Percentiles rank a stretch among this genome's conserved stretches.
Conservation (phyloP, 2,113 vertebrate genomes). For the Bungarus multicinctus region DNA sequence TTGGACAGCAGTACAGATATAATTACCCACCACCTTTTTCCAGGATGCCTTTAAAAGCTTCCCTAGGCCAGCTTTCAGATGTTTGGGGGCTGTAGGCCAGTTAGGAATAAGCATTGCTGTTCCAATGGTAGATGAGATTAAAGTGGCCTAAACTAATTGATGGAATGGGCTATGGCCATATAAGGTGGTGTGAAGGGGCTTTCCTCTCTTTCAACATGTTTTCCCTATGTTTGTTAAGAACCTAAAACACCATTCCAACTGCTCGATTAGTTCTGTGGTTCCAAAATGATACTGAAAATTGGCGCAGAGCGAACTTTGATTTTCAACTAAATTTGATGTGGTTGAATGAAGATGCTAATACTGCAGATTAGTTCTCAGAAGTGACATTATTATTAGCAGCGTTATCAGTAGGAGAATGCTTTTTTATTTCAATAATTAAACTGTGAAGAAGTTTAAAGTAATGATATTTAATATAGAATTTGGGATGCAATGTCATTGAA, state of each 20-base stretch:
- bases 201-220: not conserved
- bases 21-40: not conserved
- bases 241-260: not conserved
- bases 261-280: not conserved
- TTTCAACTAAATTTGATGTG: not conserved
- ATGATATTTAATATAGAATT: accelerated
- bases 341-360: not conserved
- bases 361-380: not conserved
- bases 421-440: not conserved
- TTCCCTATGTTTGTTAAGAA: not conserved
- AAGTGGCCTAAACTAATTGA: not conserved
- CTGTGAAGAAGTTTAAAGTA: accelerated
- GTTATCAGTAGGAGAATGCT: not conserved
- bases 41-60: not conserved
- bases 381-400: not conserved
- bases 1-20: not conserved
- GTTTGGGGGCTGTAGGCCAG: not conserved
- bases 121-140: not conserved
- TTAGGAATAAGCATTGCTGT: not conserved
- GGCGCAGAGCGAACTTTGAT: not conserved
- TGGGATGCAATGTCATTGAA: not conserved
- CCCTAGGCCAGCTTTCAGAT: not conserved
- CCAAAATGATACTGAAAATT: not conserved
- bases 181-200: not conserved
- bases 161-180: not conserved